phyloP scores from a whole-genome alignment of 2,797 vertebrate species.

The Apogon talboti region DNA sequence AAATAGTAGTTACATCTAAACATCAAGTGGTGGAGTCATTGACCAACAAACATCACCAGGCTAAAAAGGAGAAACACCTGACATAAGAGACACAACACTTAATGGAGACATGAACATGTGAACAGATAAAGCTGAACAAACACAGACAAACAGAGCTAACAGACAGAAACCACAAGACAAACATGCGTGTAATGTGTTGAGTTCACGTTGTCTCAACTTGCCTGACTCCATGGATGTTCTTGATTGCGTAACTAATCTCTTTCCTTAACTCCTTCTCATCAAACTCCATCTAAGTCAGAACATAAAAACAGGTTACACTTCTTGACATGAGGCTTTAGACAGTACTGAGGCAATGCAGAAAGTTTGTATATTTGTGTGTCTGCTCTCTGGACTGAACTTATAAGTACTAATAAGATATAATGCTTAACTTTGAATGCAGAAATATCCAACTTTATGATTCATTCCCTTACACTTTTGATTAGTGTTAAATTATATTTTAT shows the following conservation, averaged over 20 bases:
- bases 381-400: no score
- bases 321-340: neutral
- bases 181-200: neutral
- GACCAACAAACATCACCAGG: neutral
- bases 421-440: no score
- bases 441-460: no score
- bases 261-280: constrained; percentile 95
- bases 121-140: constrained; percentile 15
- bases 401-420: no score
- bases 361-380: no score
- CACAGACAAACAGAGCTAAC: constrained; percentile 10
- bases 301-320: neutral
- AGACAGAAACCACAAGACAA: constrained; percentile 7
- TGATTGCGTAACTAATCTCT: constrained; percentile 97
- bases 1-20: no score
- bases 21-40: no score
- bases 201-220: constrained; percentile 71
- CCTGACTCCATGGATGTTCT: constrained; percentile 98
- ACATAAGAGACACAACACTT: constrained; percentile 1
- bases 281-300: constrained; percentile 91
- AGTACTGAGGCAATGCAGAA: neutral
- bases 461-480: no score
- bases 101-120: constrained; percentile 24
- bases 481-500: no score
- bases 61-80: neutral